Evolutionary conservation across 1,140 invertebrate genomes (phyloP).

Genomic region (Forficula auricularia): DNA sequence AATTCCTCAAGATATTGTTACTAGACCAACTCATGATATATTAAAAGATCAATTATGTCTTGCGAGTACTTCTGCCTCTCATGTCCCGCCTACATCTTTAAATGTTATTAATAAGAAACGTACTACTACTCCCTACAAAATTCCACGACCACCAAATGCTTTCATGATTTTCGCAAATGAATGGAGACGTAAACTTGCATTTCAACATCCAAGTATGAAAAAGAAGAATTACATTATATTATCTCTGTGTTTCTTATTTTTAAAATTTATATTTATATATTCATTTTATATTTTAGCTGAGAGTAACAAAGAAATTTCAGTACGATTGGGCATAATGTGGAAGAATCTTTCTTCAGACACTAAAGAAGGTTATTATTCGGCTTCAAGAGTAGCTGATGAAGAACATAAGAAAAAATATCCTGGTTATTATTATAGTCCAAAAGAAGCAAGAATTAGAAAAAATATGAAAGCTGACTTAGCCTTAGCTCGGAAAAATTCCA

Average conservation of each 20-base stretch:
- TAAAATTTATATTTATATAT: no score
- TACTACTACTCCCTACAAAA: slow-evolving; percentile 13
- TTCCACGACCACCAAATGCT: slow-evolving; percentile 29
- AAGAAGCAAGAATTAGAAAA: slow-evolving; percentile 26
- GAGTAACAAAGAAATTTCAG: slow-evolving; percentile 33
- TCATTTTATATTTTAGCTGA: slow-evolving; percentile 18
- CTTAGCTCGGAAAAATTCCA: slow-evolving; percentile 2
- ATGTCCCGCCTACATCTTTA: no score
- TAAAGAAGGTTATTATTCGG: slow-evolving; percentile 28
- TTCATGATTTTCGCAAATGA: slow-evolving; percentile 37
- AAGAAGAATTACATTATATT: slow-evolving; percentile 2
- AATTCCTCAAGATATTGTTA: no score
- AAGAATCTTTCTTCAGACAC: slow-evolving; percentile 25
- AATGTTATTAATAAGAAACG: no score
- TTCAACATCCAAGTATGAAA: slow-evolving; percentile 24
- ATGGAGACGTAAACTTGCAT: slow-evolving; percentile 27
- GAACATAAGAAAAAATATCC: slow-evolving; percentile 33
- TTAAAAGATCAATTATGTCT: background rate
- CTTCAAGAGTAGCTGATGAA: slow-evolving; percentile 25
- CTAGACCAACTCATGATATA: background rate
- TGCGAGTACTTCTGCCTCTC: no score
- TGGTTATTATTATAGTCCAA: slow-evolving; percentile 28
- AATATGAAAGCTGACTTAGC: slow-evolving; percentile 15
- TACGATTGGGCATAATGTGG: slow-evolving; percentile 32
- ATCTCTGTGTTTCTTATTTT: background rate